phyloP scores from a whole-genome alignment of 2,113 vertebrate species.

The Anas platyrhynchos region DNA sequence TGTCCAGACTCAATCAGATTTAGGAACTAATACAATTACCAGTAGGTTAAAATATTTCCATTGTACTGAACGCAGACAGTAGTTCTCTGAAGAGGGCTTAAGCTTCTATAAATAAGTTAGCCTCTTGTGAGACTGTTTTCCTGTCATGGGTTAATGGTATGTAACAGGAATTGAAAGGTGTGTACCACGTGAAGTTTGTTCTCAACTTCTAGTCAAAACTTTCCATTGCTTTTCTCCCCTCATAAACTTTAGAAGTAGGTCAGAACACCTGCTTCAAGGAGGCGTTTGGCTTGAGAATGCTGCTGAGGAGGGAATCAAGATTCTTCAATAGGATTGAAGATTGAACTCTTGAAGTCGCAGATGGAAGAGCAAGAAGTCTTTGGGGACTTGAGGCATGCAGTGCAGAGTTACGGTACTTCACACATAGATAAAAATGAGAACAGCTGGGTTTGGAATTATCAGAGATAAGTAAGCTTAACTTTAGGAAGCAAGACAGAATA shows the following conservation, averaged over 20 bases:
- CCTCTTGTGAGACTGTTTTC: not conserved
- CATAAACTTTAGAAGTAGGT: not conserved
- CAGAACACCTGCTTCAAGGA: not conserved
- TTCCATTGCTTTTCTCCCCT: not conserved
- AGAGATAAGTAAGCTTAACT: not conserved
- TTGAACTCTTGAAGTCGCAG: not conserved
- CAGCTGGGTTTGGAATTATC: not conserved
- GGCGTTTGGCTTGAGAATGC: not conserved
- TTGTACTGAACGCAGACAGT: not conserved
- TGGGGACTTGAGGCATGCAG: not conserved
- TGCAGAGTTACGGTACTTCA: not conserved
- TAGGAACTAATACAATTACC: conserved; percentile 49
- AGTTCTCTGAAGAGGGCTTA: not conserved
- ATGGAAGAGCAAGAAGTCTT: not conserved
- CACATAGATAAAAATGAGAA: not conserved
- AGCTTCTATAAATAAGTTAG: not conserved
- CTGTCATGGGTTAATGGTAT: not conserved
- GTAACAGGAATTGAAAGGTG: not conserved
- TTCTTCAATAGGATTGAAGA: not conserved
- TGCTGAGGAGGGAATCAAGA: not conserved
- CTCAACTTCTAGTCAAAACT: not conserved
- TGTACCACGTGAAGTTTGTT: not conserved
- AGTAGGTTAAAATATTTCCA: conserved; percentile 9
- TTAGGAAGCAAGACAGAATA: not conserved
- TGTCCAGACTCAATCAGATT: conserved; percentile 25